Conservation (phyloP, 2,113 vertebrate species). For the Thryonomys swinderianus region DNA sequence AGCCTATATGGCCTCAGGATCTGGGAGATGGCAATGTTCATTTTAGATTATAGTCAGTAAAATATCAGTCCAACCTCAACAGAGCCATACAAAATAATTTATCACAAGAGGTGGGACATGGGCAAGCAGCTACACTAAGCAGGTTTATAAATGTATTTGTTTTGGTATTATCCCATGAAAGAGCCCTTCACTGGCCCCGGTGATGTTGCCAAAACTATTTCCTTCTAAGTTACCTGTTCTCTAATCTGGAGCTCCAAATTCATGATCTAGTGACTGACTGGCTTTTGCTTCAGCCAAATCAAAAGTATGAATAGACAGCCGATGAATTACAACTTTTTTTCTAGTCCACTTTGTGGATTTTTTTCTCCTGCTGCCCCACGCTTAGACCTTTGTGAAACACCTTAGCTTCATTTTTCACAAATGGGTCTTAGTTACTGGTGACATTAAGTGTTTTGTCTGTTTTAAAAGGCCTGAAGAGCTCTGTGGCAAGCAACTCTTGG, state of each 20-base stretch:
- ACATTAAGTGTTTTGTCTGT: not conserved
- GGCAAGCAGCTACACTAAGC: not conserved
- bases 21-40: conserved; percentile 16
- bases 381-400: conserved; percentile 11
- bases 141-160: conserved; percentile 32
- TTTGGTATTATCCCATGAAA: conserved; percentile 37
- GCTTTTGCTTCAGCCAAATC: conserved; percentile 44
- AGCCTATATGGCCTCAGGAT: not conserved
- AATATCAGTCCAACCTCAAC: conserved; percentile 9
- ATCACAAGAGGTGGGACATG: not conserved
- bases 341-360: not conserved
- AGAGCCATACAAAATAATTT: not conserved
- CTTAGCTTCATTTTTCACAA: conserved; percentile 38
- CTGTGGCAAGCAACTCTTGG: not conserved
- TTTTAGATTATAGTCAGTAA: conserved; percentile 43
- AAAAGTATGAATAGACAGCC: not conserved
- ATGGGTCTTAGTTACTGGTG: not conserved
- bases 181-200: not conserved
- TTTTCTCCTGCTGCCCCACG: not conserved
- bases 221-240: conserved; percentile 20
- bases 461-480: conserved; percentile 17
- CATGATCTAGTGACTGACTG: conserved; percentile 24
- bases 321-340: not conserved
- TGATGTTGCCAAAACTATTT: not conserved
- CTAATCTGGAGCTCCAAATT: conserved; percentile 29